These are phyloP conservation scores for Aleiodes testaceus DNA, from an alignment of 2,888 invertebrate species.

Conservation along the genomic window DNA sequence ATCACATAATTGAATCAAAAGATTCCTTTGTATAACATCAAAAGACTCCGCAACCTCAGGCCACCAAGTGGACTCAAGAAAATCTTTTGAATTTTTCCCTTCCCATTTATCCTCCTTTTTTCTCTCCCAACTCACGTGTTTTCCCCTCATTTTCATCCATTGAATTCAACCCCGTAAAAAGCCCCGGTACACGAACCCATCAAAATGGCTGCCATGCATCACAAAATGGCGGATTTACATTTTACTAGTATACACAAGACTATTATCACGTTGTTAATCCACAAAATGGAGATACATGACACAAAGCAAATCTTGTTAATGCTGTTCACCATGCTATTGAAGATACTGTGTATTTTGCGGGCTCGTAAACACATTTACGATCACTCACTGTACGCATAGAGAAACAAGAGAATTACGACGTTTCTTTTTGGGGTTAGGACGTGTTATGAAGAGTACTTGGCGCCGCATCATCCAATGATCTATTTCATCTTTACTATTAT, in stretches of 20 bases:
- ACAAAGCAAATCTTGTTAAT: too few species aligned
- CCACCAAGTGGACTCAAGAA: slow-evolving; percentile 17
- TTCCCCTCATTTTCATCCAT: not conserved
- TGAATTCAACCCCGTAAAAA: not conserved
- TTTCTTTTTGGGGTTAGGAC: not conserved
- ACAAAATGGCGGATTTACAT: too few species aligned
- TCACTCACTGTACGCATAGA: slow-evolving; percentile 6
- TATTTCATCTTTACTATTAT: not conserved
- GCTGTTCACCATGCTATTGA: too few species aligned
- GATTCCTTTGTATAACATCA: slow-evolving; percentile 29
- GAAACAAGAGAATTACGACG: not conserved
- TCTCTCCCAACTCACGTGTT: not conserved
- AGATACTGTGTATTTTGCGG: slow-evolving; percentile 3
- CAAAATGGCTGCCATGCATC: too few species aligned
- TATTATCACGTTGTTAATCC: too few species aligned
- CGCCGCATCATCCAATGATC: not conserved
- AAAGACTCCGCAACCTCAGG: slow-evolving; percentile 19
- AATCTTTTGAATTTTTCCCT: slow-evolving; percentile 9
- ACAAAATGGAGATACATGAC: too few species aligned
- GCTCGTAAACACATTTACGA: slow-evolving; percentile 31
- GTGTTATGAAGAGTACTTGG: slow-evolving; percentile 10
- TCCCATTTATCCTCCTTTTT: not conserved
- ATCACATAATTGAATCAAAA: slow-evolving; percentile 31
- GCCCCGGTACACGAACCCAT: too few species aligned
- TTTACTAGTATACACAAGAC: too few species aligned